Evolutionary conservation across 2,113 vertebrate genomes (phyloP), one percentile per base, ranked within the genome.

Genomic region (Uria aalge): DNA sequence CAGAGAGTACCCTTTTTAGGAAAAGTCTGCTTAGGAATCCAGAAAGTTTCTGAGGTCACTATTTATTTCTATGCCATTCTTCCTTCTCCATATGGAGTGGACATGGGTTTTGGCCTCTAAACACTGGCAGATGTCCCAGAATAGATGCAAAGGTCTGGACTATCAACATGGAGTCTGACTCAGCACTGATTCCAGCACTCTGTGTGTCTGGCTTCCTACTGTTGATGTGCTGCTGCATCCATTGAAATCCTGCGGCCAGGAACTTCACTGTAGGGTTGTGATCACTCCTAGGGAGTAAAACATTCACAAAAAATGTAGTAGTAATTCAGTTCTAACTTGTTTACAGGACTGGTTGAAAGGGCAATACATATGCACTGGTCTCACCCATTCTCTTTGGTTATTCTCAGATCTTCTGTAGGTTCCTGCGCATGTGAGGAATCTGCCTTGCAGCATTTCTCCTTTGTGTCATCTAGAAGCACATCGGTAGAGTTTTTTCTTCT

Each of bases 81-180:
- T 93, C 79, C 56, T 75, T 81, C 82, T 96, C 95, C 95, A 96
- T 95, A 95, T 89, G 96, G 85, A 95, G 68, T 96, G 95, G 95
- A 94, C 94, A 78, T 23, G 56, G 68, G 27, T 48, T 97, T 96
- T 96, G 92, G 95, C 88, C 86, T 96, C 88, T 84, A 60, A 92
- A 83, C 63, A 80, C 90, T 95, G 96, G 96, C 96, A 96, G 16
- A 64, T 86, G 50, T 96, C 96, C 96, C 96, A 92, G 94, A 94
- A 91, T 94, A 50, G 68, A 88, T 92, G 63, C 78, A 88, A 90
- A 95, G 88, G 92, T 94, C 96, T 96, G 95, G 92, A 86, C 82
- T 88, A 91, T 67, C 96, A 95, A 96, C 11, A 2, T 96, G 96
- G 91, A 88, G 95, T 83, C 96, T 97, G 96, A 96, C 96, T 97